These are phyloP conservation scores for Hypsopygia costalis DNA, from an alignment of 2,888 invertebrate genomes.

Conservation along the genomic window DNA sequence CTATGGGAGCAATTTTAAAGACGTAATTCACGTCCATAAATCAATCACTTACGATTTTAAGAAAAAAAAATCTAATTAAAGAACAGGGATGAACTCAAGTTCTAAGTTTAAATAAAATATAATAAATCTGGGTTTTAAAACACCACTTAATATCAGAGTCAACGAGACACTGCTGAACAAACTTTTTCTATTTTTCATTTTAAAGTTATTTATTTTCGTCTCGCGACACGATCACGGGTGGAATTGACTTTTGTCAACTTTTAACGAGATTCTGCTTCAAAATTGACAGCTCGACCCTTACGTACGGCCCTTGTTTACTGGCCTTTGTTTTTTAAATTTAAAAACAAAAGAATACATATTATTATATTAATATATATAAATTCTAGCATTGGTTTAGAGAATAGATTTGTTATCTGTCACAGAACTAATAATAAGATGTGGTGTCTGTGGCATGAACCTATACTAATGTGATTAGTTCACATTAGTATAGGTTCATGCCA, in stretches of 20 bases:
- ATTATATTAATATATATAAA: too few species aligned
- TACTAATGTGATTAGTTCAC: too few species aligned
- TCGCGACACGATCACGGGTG: slow-evolving; percentile 21
- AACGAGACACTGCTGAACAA: not conserved
- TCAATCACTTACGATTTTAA: too few species aligned
- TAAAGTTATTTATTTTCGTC: slow-evolving; percentile 25
- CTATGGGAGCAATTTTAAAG: too few species aligned
- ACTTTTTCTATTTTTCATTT: slow-evolving; percentile 14
- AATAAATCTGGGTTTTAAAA: not conserved
- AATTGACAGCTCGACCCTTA: slow-evolving; percentile 17
- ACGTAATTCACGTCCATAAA: too few species aligned
- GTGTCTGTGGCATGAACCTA: too few species aligned
- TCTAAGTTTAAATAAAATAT: not conserved
- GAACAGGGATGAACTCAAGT: too few species aligned
- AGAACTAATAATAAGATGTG: too few species aligned
- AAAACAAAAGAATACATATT: not conserved
- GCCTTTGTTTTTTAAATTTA: not conserved
- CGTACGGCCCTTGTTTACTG: slow-evolving; percentile 14
- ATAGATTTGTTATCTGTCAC: too few species aligned
- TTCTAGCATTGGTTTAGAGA: too few species aligned
- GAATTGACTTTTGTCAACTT: slow-evolving; percentile 47
- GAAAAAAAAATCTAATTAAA: too few species aligned
- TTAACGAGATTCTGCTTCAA: slow-evolving; percentile 36
- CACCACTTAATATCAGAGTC: slow-evolving; percentile 1
- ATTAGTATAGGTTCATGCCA: too few species aligned